Percentiles rank a stretch among this genome's conserved stretches.
phyloP scores from a whole-genome alignment of 2,888 invertebrate genomes.

The Sphaeridia pumilis region DNA sequence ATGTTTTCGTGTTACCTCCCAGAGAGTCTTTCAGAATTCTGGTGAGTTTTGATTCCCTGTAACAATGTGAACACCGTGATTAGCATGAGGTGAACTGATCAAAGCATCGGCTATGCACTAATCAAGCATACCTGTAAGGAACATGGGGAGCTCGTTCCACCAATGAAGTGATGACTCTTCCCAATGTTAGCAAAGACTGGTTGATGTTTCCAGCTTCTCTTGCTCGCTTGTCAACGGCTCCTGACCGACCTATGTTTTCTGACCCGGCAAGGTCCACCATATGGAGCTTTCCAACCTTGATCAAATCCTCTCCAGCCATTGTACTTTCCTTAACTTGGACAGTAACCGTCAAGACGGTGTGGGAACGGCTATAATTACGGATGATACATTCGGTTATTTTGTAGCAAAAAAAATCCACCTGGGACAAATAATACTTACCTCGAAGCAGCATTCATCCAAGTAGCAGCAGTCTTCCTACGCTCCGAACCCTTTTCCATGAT shows the following conservation, averaged over 20 bases:
- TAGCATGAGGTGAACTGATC: too few species aligned
- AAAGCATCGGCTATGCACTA: too few species aligned
- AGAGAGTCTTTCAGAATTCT: conserved; percentile 89
- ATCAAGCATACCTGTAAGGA: conserved; percentile 80
- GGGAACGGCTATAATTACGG: conserved; percentile 63
- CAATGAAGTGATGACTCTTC: conserved; percentile 85
- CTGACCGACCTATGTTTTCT: conserved; percentile 93
- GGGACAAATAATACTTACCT: too few species aligned
- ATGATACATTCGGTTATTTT: too few species aligned
- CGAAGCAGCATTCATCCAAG: conserved; percentile 86
- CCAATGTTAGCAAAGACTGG: conserved; percentile 84
- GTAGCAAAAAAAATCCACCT: too few species aligned
- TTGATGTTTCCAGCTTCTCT: conserved; percentile 95
- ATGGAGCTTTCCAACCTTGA: conserved; percentile 94
- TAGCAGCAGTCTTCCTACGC: conserved; percentile 78
- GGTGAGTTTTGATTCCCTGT: conserved; percentile 89
- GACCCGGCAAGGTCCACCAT: conserved; percentile 95
- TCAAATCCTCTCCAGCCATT: conserved; percentile 75
- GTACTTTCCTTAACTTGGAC: conserved; percentile 84
- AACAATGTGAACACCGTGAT: too few species aligned
- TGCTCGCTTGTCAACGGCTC: conserved; percentile 78
- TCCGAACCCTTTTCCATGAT: conserved; percentile 78
- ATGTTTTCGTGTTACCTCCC: conserved; percentile 92
- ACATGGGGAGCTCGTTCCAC: conserved; percentile 86
- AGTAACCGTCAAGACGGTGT: conserved; percentile 89